Evolutionary conservation across 2,113 vertebrate species (phyloP).

Genomic region (Takifugu flavidus): DNA sequence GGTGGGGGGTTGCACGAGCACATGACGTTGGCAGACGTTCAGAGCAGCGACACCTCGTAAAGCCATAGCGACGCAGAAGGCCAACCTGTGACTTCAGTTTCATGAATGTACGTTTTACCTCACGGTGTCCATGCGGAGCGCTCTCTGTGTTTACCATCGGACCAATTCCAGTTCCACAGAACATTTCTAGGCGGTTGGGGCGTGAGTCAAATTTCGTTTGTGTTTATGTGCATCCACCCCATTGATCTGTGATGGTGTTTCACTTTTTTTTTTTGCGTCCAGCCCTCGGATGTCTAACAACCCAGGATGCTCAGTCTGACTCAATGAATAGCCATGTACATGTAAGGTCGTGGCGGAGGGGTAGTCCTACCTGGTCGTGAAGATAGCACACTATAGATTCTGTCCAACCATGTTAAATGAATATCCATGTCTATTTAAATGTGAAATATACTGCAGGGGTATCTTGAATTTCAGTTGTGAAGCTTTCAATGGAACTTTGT

Average conservation of each 20-base stretch:
- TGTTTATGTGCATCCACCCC: slow-evolving; percentile 36
- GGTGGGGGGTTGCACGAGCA: slow-evolving; percentile 49
- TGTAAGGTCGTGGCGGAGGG: slow-evolving; percentile 3
- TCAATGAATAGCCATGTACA: slow-evolving; percentile 43
- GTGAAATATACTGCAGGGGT: slow-evolving; percentile 73
- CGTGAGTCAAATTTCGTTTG: slow-evolving; percentile 41
- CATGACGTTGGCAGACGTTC: slow-evolving; percentile 41
- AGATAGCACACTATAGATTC: slow-evolving; percentile 59
- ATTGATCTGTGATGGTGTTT: slow-evolving; percentile 42
- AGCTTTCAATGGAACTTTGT: slow-evolving; percentile 73
- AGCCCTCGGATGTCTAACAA: slow-evolving; percentile 28
- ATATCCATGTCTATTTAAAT: slow-evolving; percentile 71
- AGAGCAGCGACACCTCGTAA: slow-evolving; percentile 57
- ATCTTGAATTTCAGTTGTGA: slow-evolving; percentile 66
- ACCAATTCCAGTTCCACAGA: slow-evolving; percentile 70
- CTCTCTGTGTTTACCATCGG: slow-evolving; percentile 66
- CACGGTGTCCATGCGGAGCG: slow-evolving; percentile 66
- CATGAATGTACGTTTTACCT: slow-evolving; percentile 76
- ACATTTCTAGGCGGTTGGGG: slow-evolving; percentile 38
- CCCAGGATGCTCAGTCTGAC: slow-evolving; percentile 41
- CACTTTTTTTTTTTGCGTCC: slow-evolving; percentile 30
- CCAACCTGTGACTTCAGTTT: slow-evolving; percentile 68
- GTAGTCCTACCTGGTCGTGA: slow-evolving; percentile 10
- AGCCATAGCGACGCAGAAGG: slow-evolving; percentile 72
- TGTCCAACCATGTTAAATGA: slow-evolving; percentile 58